Evolutionary conservation across 2,888 invertebrate genomes (phyloP).

Genomic region (Leucophora obtusa): DNA sequence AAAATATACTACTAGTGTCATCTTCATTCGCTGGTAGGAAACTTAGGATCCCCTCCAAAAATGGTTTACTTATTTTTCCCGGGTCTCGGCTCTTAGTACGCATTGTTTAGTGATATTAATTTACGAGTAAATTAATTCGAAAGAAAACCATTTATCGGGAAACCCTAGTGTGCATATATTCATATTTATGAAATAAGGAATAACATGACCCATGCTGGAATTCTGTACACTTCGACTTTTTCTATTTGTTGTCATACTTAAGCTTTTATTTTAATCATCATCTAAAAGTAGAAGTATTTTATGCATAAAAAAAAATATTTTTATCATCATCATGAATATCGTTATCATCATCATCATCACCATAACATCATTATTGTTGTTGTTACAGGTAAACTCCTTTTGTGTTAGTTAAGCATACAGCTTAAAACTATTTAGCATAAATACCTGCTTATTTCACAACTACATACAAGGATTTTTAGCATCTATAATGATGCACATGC

Average conservation of each 20-base stretch:
- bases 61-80: no score
- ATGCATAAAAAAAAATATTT: slow-evolving; percentile 22
- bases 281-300: slow-evolving; percentile 31
- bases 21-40: no score
- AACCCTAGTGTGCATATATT: no score
- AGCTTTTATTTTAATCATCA: slow-evolving; percentile 44
- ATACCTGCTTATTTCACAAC: slow-evolving; percentile 34
- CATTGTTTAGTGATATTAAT: no score
- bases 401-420: slow-evolving; percentile 36
- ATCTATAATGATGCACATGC: slow-evolving; percentile 34
- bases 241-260: not conserved
- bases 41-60: no score
- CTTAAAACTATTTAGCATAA: slow-evolving; percentile 57
- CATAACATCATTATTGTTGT: not conserved
- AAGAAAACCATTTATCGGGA: no score
- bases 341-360: slow-evolving; percentile 9
- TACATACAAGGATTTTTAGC: not conserved
- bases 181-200: no score
- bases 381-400: slow-evolving; percentile 29
- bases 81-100: no score
- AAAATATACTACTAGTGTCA: no score
- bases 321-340: slow-evolving; percentile 9
- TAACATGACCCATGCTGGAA: not conserved
- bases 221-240: slow-evolving; percentile 1
- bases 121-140: no score